A percentile compares a stretch with the other conserved stretches of the same genome.
Evolutionary conservation across 1,140 invertebrate genomes (phyloP).

Genomic region (Steinernema khuongi): DNA sequence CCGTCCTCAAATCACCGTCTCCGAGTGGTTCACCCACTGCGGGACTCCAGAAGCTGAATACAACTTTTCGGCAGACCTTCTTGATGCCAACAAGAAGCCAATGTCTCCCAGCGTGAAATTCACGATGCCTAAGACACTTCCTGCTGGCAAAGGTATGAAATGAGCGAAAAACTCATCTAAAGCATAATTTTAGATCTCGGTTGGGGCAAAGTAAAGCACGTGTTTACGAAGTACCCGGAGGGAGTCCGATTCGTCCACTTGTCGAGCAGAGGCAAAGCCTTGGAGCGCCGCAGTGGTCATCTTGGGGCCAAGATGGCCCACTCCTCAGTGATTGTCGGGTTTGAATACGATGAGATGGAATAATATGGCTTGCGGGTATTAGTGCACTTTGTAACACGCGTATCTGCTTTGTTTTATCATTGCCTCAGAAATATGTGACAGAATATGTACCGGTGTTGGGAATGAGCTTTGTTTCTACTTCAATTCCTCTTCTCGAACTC

Average conservation of each 20-base stretch:
- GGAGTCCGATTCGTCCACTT: neutral
- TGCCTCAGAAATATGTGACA: no score
- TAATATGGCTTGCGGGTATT: no score
- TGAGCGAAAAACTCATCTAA: neutral
- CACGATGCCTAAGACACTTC: neutral
- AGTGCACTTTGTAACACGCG: no score
- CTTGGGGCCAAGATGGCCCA: no score
- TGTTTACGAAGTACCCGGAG: neutral
- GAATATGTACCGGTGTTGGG: no score
- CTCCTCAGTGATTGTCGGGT: neutral
- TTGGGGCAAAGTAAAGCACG: neutral
- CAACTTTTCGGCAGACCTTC: neutral
- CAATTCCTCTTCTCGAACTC: conserved; percentile 37
- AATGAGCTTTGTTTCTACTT: no score
- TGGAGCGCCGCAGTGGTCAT: no score
- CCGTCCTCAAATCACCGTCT: neutral
- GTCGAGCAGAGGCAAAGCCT: neutral
- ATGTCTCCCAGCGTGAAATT: neutral
- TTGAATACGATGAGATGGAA: neutral
- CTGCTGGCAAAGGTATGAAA: neutral
- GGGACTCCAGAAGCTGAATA: neutral
- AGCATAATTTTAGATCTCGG: neutral
- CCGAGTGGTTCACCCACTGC: neutral
- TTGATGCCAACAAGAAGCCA: neutral
- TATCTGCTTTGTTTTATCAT: no score